phyloP scores from a whole-genome alignment of 2,888 invertebrate species.

The Drosophila dives region DNA sequence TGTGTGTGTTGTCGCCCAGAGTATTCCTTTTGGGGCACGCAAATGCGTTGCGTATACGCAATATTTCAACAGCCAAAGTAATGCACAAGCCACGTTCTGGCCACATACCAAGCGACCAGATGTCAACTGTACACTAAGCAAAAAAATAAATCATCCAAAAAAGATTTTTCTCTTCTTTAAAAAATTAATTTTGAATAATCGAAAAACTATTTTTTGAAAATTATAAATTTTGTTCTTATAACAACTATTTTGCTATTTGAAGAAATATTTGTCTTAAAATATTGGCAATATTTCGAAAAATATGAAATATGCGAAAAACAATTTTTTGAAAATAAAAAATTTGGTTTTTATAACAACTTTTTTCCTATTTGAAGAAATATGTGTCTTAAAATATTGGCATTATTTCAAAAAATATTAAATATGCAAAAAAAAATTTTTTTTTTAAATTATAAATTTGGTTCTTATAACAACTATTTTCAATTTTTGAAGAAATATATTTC shows the following conservation, averaged over 20 bases:
- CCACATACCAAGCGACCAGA: not conserved
- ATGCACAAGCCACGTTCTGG: slow-evolving; percentile 58
- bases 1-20: slow-evolving; percentile 45
- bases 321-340: not conserved
- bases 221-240: not conserved
- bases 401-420: not conserved
- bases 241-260: too few species aligned
- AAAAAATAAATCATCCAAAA: not conserved
- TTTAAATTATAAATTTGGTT: not conserved
- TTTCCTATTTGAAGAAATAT: not conserved
- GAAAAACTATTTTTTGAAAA: not conserved
- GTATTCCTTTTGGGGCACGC: slow-evolving; percentile 45
- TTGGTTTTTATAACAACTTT: not conserved
- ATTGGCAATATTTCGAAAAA: too few species aligned
- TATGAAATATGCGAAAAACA: not conserved
- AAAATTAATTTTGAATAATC: not conserved
- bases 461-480: not conserved
- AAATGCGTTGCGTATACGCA: slow-evolving; percentile 75
- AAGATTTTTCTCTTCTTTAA: not conserved
- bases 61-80: slow-evolving; percentile 68
- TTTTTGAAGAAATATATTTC: not conserved
- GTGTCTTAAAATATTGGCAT: not conserved
- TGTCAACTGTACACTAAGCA: slow-evolving; percentile 3
- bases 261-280: too few species aligned
- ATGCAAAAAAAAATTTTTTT: not conserved